Base-by-base conservation (phyloP, 2,888 invertebrate species). In the Melieria crassipennis region DNA sequence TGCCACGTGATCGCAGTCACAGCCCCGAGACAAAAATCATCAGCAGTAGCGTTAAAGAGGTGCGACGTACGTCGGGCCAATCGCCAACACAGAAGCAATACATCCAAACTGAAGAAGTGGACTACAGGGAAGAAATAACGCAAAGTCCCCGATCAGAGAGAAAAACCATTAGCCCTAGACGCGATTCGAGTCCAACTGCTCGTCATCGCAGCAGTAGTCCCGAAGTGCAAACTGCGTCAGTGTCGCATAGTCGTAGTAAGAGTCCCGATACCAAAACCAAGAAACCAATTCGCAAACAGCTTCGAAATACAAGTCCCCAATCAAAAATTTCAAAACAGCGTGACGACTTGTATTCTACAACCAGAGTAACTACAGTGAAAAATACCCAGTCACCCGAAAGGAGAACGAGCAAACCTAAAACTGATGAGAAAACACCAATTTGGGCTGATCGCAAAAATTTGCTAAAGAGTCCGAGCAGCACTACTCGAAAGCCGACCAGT, bases 341-440 rank as follows among this genome's bases (percentile, higher is more conserved):
- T 76, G 77, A 71, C 56, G 75, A 75, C 52, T 69, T 73, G 10
- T 74, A 70, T 60, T 88, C 87, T 80, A 87, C 87, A n/a, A 84
- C 43, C 86, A 88, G 79, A 81, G 84, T 73, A 83, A 87, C 69
- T 78, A 87, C 70, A 84, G 89, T 71, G 16, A 73, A 70, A 10
- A 76, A 65, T 79, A 80, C 81, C 81, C 75, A 78, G 3, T 83
- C 82, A 73, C 71, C 71, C 3, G 79, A 69, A 10, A 76, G 75
- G 50, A 77, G 77, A 5, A 42, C 76, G 6, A 74, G 58, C 55
- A 79, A 77, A 30, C 72, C 78, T 0, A 70, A 73, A 1, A 75
- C 60, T 16, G 75, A 75, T n/a, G 70, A 73, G 30, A 79, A 79
- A 58, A 55, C 80, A 7, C 84, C 84, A 46, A 82, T 84, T 73